A percentile compares a stretch with the other conserved stretches of the same genome.
Conservation (phyloP, 37 sponge, comb jelly and placozoan genomes). For the Beroe forskalii region DNA sequence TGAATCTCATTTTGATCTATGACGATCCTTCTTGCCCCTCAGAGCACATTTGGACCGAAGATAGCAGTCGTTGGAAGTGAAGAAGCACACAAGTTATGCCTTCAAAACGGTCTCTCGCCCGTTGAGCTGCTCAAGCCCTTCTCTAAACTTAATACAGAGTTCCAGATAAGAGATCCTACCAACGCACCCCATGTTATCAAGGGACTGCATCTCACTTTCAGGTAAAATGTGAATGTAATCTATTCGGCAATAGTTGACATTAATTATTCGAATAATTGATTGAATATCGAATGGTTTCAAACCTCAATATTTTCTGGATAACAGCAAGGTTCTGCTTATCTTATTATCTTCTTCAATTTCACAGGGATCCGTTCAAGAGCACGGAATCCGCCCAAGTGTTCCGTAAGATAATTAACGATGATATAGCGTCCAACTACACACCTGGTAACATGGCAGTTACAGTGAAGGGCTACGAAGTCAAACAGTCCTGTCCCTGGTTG, state of each 20-base stretch:
- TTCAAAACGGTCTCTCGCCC: conserved; percentile 79
- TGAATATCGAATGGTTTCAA: too few relatives aligned
- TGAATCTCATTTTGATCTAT: too few relatives aligned
- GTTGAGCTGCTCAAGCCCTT: conserved; percentile 87
- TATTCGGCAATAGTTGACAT: too few relatives aligned
- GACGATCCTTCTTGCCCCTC: too few relatives aligned
- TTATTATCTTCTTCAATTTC: too few relatives aligned
- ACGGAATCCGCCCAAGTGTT: conserved; percentile 12
- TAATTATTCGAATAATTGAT: too few relatives aligned
- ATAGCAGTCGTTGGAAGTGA: conserved; percentile 77
- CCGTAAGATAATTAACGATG: conserved; percentile 15
- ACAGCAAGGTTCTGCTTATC: too few relatives aligned
- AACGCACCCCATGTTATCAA: conserved; percentile 42
- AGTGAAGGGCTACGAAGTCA: conserved; percentile 34
- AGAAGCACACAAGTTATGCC: conserved; percentile 73
- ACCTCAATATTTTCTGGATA: too few relatives aligned
- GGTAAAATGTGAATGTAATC: too few relatives aligned
- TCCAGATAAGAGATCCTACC: conserved; percentile 63
- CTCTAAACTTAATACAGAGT: conserved; percentile 69
- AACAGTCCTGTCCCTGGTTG: conserved; percentile 42
- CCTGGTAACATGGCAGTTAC: conserved; percentile 38
- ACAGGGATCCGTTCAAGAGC: conserved; percentile 43
- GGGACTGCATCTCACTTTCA: conserved; percentile 31
- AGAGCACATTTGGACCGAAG: conserved; percentile 74
- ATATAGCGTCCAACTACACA: neutral